Evolutionary conservation across 2,113 vertebrate genomes (phyloP).

Genomic region (Phaethon lepturus): DNA sequence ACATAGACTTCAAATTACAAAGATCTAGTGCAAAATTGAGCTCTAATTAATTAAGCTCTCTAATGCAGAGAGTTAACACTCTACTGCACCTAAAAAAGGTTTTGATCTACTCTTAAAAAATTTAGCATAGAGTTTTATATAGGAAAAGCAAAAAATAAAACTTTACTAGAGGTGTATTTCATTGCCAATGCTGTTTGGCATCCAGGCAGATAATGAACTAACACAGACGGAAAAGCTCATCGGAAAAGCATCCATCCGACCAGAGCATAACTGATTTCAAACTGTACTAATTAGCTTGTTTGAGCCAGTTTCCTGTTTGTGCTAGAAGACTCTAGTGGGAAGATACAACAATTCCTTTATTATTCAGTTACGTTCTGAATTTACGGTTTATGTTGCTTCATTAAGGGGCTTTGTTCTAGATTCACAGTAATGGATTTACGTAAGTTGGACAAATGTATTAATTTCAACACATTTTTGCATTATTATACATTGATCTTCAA

Average conservation of each 20-base stretch:
- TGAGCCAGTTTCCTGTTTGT: neutral
- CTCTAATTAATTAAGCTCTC: too few species aligned
- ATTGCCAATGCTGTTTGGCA: neutral
- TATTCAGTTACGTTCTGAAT: neutral
- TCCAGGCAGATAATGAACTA: neutral
- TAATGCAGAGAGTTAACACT: neutral
- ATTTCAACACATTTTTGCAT: neutral
- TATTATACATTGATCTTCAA: neutral
- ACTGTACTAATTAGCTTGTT: neutral
- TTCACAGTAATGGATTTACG: neutral
- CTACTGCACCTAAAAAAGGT: neutral
- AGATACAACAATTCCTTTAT: neutral
- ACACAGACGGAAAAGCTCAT: neutral
- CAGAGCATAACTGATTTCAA: neutral
- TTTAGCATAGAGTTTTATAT: neutral
- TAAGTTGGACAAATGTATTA: neutral
- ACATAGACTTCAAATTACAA: neutral
- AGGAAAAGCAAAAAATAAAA: neutral
- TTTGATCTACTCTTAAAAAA: neutral
- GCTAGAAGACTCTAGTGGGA: neutral
- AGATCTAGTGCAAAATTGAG: neutral
- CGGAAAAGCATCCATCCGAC: neutral
- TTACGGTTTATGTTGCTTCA: neutral
- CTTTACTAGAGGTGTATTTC: neutral
- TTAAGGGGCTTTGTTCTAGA: neutral